These are phyloP conservation scores for Coptotermes formosanus DNA, from an alignment of 1,140 invertebrate species.

Conservation along the genomic window DNA sequence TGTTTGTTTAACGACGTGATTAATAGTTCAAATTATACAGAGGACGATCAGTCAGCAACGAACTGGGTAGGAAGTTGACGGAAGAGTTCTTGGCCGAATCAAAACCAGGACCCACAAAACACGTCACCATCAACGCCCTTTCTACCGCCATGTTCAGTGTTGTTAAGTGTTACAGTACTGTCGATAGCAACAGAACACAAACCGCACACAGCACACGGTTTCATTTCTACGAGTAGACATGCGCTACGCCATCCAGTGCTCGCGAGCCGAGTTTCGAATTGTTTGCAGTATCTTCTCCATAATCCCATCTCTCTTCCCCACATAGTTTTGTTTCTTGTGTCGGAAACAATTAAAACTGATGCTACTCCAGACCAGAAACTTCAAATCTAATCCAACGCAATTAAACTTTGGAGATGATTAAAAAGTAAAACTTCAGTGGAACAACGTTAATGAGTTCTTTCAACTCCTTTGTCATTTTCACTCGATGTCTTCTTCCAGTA, in stretches of 20 bases:
- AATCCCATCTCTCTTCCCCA: not conserved
- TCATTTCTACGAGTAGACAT: no score
- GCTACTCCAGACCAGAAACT: not conserved
- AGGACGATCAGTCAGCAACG: no score
- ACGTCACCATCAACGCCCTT: no score
- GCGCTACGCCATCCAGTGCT: not conserved
- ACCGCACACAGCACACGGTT: no score
- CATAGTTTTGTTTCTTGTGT: not conserved
- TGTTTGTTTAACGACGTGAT: no score
- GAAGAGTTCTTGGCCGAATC: no score
- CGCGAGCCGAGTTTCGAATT: not conserved
- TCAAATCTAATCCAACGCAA: slow-evolving; percentile 6
- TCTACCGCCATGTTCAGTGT: no score
- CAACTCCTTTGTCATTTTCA: not conserved
- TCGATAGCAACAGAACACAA: no score
- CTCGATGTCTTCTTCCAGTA: not conserved
- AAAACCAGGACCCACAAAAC: no score
- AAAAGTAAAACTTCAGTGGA: slow-evolving; percentile 13
- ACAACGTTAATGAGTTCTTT: slow-evolving; percentile 8
- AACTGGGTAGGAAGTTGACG: no score
- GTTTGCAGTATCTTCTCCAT: not conserved
- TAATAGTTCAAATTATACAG: no score
- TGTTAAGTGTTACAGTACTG: no score
- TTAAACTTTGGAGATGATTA: slow-evolving; percentile 4
- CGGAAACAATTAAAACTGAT: not conserved